Evolutionary conservation across 2,797 vertebrate species (phyloP).

Genomic region (Hemibagrus guttatus): DNA sequence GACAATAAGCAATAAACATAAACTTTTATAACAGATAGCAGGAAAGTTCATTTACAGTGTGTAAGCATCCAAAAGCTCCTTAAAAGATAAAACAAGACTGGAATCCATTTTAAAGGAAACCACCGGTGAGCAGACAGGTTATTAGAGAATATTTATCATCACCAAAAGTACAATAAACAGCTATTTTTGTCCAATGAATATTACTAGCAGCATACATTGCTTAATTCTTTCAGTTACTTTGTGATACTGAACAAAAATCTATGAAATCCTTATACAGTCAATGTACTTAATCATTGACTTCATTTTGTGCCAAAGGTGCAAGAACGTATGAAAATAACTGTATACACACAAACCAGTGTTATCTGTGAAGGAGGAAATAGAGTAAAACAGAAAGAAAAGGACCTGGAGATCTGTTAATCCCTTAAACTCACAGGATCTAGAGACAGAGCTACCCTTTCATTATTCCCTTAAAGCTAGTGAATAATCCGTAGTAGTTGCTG

Average conservation of each 20-base stretch:
- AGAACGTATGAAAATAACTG: background rate
- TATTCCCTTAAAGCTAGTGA: background rate
- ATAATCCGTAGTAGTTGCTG: background rate
- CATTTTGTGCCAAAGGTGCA: background rate
- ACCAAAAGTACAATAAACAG: background rate
- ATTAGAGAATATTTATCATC: background rate
- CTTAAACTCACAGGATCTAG: background rate
- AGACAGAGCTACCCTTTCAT: background rate
- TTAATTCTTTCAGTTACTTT: background rate
- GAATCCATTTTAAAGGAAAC: background rate
- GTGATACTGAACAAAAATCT: too few relatives aligned
- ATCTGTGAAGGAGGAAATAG: conserved; percentile 9
- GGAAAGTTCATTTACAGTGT: background rate
- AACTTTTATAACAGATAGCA: background rate
- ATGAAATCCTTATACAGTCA: background rate
- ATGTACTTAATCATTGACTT: background rate
- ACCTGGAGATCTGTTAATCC: background rate
- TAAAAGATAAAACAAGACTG: background rate
- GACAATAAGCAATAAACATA: background rate
- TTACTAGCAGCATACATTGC: background rate
- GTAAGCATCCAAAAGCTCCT: background rate
- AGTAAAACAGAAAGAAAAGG: background rate
- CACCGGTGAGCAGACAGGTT: background rate
- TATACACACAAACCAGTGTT: background rate
- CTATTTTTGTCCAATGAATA: background rate